phyloP scores from a whole-genome alignment of 2,888 invertebrate species.

The Blastobasis lacticolella region DNA sequence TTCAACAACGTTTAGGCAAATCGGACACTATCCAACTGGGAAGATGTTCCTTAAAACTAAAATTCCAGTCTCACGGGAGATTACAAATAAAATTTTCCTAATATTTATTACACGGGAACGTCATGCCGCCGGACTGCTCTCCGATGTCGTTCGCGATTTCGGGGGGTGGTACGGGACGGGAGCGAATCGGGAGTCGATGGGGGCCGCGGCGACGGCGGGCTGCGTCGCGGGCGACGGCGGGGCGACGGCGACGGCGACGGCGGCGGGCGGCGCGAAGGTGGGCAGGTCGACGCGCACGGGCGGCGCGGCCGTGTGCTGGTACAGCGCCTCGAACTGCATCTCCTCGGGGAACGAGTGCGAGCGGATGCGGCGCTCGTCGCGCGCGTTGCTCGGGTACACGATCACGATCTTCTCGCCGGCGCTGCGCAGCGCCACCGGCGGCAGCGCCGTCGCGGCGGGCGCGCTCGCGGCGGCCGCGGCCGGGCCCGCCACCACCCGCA shows the following conservation, averaged over 20 bases:
- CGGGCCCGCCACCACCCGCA: conserved; percentile 52
- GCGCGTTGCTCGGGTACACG: conserved; percentile 66
- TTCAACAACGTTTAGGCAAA: conserved; percentile 19
- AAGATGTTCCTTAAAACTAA: neutral
- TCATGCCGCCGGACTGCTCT: conserved; percentile 2
- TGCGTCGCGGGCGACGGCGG: conserved; percentile 18
- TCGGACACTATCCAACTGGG: conserved; percentile 11
- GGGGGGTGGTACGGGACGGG: conserved; percentile 34
- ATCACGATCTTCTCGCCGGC: conserved; percentile 64
- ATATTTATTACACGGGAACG: too few relatives aligned
- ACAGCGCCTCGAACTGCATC: conserved; percentile 65
- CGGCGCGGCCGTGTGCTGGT: conserved; percentile 56
- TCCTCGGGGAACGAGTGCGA: conserved; percentile 68
- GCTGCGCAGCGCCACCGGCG: conserved; percentile 57
- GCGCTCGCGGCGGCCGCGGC: conserved; percentile 41
- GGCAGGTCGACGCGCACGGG: conserved; percentile 72
- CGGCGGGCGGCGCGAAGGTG: conserved; percentile 68
- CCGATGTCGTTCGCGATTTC: conserved; percentile 15
- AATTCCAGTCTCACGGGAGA: neutral
- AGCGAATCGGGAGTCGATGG: conserved; percentile 38
- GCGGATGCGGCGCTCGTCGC: conserved; percentile 64
- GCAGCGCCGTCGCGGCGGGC: conserved; percentile 60
- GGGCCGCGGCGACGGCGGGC: conserved; percentile 7
- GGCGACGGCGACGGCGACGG: conserved; percentile 53
- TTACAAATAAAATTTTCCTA: too few relatives aligned